Evolutionary conservation across 2,113 vertebrate genomes (phyloP), one percentile per base, ranked within the genome.

Genomic region (Passer montanus): DNA sequence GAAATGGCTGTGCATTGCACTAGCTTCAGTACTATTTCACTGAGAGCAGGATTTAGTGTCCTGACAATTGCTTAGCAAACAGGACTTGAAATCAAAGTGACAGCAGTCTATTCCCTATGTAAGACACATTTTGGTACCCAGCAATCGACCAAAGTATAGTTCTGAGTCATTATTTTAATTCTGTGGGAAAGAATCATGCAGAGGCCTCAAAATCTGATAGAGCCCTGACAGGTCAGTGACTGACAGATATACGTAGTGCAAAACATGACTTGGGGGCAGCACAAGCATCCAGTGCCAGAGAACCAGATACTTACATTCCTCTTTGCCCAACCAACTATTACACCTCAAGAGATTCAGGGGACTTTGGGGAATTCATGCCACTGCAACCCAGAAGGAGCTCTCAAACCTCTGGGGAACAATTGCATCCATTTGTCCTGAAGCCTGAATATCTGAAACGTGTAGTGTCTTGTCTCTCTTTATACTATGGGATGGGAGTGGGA

Each of bases 381-480:
- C 50, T 86, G 64, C 60, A 88, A 75, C 69, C 30, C 8, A 6
- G 33, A 69, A 88, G 33, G 20, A 81, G 30, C 5, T 90, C 78
- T 78, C 27, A 72, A 67, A 53, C n/a, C 80, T 81, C 80, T 28
- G 27, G 43, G 60, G 83, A 94, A 73, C 22, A 43, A 30, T 46
- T 85, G 75, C 33, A 69, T 84, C 78, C 74, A 76, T 64, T 83
- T 6, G 2, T 68, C 52, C 52, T 26, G 9, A 80, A 90, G 46
- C 18, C 39, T 86, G 76, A 92, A 89, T 75, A 82, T 72, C 44
- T 89, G 41, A 53, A 31, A 73, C 21, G 82, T 82, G 66, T 72
- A 94, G 73, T 78, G 16, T 33, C 85, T 94, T 72, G 27, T 90
- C 73, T 81, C 79, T 41, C 52, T 93, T 96, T 93, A 13, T 73